phyloP scores from a whole-genome alignment of 2,888 invertebrate species.

The Ditula angustiorana region DNA sequence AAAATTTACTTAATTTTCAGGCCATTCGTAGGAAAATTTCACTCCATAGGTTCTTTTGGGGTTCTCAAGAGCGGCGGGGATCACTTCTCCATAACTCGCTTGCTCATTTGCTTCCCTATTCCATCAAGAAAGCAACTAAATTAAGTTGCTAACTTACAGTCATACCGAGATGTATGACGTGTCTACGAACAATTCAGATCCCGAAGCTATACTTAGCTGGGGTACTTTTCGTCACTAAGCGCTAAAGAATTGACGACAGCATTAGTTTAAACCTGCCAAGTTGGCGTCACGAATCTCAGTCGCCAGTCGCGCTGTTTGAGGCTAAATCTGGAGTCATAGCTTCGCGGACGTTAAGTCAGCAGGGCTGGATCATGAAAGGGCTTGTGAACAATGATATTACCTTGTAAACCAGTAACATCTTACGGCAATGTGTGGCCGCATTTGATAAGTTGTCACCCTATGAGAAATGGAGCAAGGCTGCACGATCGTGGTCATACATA shows the following conservation, averaged over 20 bases:
- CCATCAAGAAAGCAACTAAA: too few species aligned
- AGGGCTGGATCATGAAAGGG: neutral
- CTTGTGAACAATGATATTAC: neutral
- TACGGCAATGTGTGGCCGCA: too few species aligned
- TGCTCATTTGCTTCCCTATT: too few species aligned
- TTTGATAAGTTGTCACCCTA: too few species aligned
- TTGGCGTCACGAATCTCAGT: slow-evolving; percentile 48
- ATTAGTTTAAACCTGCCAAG: slow-evolving; percentile 69
- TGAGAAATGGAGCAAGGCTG: too few species aligned
- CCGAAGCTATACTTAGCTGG: slow-evolving; percentile 27
- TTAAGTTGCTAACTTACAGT: neutral
- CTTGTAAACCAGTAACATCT: too few species aligned
- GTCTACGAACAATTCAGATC: slow-evolving; percentile 20
- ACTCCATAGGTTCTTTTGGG: too few species aligned
- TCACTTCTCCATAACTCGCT: too few species aligned
- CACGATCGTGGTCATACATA: too few species aligned
- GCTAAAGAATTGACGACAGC: slow-evolving; percentile 54
- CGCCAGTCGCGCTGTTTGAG: slow-evolving; percentile 48
- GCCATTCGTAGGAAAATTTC: too few species aligned
- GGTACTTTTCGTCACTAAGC: slow-evolving; percentile 5
- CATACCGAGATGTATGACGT: neutral
- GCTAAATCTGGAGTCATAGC: slow-evolving; percentile 76
- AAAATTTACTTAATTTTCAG: too few species aligned
- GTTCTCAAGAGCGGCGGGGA: too few species aligned
- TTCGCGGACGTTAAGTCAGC: slow-evolving; percentile 54